Percentiles rank a stretch among this genome's conserved stretches.
phyloP scores from a whole-genome alignment of 2,888 invertebrate species.

The Eristalis tenax region DNA sequence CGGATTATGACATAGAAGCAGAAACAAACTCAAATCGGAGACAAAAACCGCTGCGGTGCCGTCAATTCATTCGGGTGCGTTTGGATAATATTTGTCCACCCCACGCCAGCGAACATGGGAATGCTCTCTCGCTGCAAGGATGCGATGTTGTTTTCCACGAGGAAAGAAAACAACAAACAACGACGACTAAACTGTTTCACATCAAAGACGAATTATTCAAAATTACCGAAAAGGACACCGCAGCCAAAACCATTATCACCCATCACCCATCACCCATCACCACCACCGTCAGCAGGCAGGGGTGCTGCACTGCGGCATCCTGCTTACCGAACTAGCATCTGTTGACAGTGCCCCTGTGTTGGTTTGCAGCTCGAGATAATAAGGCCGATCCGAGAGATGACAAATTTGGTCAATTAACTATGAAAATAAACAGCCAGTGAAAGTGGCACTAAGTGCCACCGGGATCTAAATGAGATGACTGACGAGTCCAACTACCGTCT shows the following conservation, averaged over 20 bases:
- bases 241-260: constrained; percentile 26
- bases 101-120: constrained; percentile 40
- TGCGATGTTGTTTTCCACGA: constrained; percentile 44
- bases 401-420: constrained; percentile 72
- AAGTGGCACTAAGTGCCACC: constrained; percentile 64
- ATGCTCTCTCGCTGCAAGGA: constrained; percentile 52
- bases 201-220: constrained; percentile 69
- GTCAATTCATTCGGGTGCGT: constrained; percentile 24
- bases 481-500: neutral
- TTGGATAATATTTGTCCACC: constrained; percentile 46
- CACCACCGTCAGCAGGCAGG: neutral
- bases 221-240: constrained; percentile 36
- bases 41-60: neutral
- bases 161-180: constrained; percentile 51
- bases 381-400: constrained; percentile 70
- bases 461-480: constrained; percentile 56
- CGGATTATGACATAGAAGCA: constrained; percentile 32
- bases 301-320: neutral
- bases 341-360: constrained; percentile 50
- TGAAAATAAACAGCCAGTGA: constrained; percentile 70
- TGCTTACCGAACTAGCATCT: constrained; percentile 65
- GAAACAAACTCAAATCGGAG: constrained; percentile 34
- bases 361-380: constrained; percentile 60
- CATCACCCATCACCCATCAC: constrained; percentile 11
- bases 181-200: constrained; percentile 35